Base-by-base conservation (phyloP, 2,888 invertebrate genomes). In the Synergus laeviventris region DNA sequence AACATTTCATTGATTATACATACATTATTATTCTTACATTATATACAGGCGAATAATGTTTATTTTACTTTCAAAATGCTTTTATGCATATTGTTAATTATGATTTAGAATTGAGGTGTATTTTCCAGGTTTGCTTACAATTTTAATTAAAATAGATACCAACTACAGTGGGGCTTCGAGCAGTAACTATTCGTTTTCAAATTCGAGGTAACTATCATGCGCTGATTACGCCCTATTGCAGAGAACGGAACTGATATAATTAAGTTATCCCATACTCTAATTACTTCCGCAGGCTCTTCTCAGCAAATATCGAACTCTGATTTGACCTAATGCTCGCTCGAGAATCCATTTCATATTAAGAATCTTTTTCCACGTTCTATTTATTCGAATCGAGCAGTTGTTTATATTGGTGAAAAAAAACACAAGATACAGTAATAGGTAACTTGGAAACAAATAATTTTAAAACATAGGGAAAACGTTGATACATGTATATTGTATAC, bases 151-250 rank as follows among this genome's bases (percentile, higher is more conserved):
- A 45, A 14, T 18, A 66, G 66, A 66, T 66, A 45, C 24, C 66
- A n/a, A n/a, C n/a, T 16, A 39, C 42, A 66, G 66, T 45, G 24
- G 66, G 45, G 16, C 42, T 66, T 66, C 24, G 16, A 24, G 7
- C 45, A 45, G 45, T 24, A 73, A 24, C 70, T 49, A 83, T 79
- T 82, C 82, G 83, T 79, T 83, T 81, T 78, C 64, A 70, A 60
- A 73, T 64, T 60, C 73, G 76, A 74, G 66, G 64, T 62, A 38
- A 75, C 70, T 79, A 81, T 81, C 76, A 79, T 78, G 76, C 73
- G 75, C 79, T 84, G 84, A 85, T 86, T 84, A 76, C 77, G 78
- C 74, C 38, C 60, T 75, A 81, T 78, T 75, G 80, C 73, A 74
- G 77, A 70, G 76, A 75, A 79, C 78, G 62, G 64, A 73, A 54